These are phyloP conservation scores for Zygaena filipendulae DNA, from an alignment of 2,888 invertebrate species.

Conservation along the genomic window DNA sequence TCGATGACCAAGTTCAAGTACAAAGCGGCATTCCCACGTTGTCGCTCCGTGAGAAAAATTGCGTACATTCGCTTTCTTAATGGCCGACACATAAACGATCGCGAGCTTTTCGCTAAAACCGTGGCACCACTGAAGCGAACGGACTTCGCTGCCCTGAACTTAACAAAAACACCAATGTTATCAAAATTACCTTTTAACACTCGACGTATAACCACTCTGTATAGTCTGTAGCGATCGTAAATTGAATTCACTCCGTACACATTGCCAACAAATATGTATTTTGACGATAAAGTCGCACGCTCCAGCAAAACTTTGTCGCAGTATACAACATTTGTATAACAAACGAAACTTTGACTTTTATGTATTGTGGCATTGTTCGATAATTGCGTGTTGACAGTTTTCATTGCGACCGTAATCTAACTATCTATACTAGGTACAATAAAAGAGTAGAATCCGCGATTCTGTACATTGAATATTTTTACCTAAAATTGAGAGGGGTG, in stretches of 20 bases:
- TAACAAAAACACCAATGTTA: conserved; percentile 38
- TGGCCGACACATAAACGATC: conserved; percentile 28
- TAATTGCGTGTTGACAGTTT: conserved; percentile 24
- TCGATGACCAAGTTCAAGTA: conserved; percentile 38
- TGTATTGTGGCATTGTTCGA: conserved; percentile 14
- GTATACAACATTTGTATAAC: conserved; percentile 30
- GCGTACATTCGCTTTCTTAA: conserved; percentile 43
- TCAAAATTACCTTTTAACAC: conserved; percentile 54
- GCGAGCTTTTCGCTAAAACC: conserved; percentile 37
- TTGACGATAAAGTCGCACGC: conserved; percentile 38
- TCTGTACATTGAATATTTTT: no score
- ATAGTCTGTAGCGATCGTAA: conserved; percentile 30
- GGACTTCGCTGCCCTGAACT: conserved; percentile 33
- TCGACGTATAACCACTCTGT: conserved; percentile 49
- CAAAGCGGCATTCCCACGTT: conserved; percentile 17
- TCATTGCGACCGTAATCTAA: conserved; percentile 26
- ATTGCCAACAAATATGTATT: conserved; percentile 54
- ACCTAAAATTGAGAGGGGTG: no score
- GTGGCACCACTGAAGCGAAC: conserved; percentile 44
- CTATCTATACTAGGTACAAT: no score
- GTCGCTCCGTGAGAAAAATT: conserved; percentile 45
- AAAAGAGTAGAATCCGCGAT: no score
- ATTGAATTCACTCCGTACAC: conserved; percentile 34
- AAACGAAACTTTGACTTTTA: conserved; percentile 20
- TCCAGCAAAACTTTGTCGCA: conserved; percentile 40